Evolutionary conservation across 2,888 invertebrate species (phyloP).

Genomic region (Nebria brevicollis): DNA sequence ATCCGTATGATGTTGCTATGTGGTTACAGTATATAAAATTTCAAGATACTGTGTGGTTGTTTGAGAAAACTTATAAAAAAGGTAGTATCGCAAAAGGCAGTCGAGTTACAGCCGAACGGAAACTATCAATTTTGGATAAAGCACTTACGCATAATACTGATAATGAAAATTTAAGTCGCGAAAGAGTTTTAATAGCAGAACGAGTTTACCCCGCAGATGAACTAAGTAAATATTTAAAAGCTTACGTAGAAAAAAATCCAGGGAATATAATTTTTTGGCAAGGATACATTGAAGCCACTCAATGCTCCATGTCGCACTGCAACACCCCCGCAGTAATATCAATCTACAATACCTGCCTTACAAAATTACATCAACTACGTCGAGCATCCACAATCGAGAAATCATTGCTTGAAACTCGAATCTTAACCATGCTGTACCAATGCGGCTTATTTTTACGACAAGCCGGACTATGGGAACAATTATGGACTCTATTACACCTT

Average conservation of each 20-base stretch:
- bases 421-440: constrained; percentile 64
- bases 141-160: constrained; percentile 69
- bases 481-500: constrained; percentile 77
- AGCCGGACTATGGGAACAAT: constrained; percentile 78
- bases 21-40: constrained; percentile 72
- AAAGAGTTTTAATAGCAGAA: constrained; percentile 64
- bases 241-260: constrained; percentile 64
- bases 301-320: constrained; percentile 72
- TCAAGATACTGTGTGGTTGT: constrained; percentile 65
- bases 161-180: constrained; percentile 65
- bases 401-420: constrained; percentile 59
- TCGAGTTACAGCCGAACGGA: constrained; percentile 65
- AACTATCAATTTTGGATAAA: constrained; percentile 71
- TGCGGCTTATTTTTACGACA: constrained; percentile 73
- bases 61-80: constrained; percentile 62
- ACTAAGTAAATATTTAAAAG: constrained; percentile 64
- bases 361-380: constrained; percentile 62
- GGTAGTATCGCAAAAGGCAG: constrained; percentile 62
- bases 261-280: constrained; percentile 66
- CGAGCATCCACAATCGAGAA: constrained; percentile 58
- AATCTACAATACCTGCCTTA: constrained; percentile 67
- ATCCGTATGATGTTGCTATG: constrained; percentile 65
- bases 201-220: constrained; percentile 70
- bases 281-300: constrained; percentile 65
- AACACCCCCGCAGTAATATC: constrained; percentile 68